phyloP scores from a whole-genome alignment of 2,797 vertebrate species.

The Aldrovandia affinis region DNA sequence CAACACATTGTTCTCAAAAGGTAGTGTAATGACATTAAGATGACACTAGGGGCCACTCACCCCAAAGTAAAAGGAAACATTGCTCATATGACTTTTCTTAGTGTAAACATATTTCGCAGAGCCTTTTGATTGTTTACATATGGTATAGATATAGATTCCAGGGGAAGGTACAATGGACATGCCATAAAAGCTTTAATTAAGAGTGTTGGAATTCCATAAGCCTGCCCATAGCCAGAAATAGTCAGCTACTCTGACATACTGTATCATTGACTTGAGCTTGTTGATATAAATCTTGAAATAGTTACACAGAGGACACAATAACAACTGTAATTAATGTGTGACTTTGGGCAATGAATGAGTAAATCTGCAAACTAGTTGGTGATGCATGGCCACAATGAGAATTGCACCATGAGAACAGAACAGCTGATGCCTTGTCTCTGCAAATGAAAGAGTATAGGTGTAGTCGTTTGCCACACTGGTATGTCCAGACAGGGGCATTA shows the following conservation, averaged over 20 bases:
- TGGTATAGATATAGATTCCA: conserved; percentile 34
- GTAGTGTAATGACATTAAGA: conserved; percentile 25
- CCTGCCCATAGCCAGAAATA: conserved; percentile 30
- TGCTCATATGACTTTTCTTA: conserved; percentile 12
- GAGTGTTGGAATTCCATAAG: conserved; percentile 34
- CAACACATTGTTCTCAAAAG: not conserved
- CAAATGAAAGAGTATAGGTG: not conserved
- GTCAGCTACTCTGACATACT: conserved; percentile 28
- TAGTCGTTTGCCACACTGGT: not conserved
- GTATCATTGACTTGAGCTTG: not conserved
- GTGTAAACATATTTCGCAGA: conserved; percentile 1
- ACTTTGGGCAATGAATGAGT: not conserved
- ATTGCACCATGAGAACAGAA: not conserved
- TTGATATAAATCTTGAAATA: conserved; percentile 19
- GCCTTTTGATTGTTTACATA: conserved; percentile 22
- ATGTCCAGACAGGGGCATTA: not conserved
- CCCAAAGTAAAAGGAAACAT: conserved; percentile 41
- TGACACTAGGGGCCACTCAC: conserved; percentile 65
- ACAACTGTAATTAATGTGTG: not conserved
- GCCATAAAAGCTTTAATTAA: conserved; percentile 35
- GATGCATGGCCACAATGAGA: not conserved
- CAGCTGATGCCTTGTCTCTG: not conserved
- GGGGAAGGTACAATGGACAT: conserved; percentile 32
- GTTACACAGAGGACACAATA: not conserved
- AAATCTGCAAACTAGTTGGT: not conserved